These are phyloP conservation scores for Misgurnus anguillicaudatus DNA, from an alignment of 2,113 vertebrate genomes.

Conservation along the genomic window DNA sequence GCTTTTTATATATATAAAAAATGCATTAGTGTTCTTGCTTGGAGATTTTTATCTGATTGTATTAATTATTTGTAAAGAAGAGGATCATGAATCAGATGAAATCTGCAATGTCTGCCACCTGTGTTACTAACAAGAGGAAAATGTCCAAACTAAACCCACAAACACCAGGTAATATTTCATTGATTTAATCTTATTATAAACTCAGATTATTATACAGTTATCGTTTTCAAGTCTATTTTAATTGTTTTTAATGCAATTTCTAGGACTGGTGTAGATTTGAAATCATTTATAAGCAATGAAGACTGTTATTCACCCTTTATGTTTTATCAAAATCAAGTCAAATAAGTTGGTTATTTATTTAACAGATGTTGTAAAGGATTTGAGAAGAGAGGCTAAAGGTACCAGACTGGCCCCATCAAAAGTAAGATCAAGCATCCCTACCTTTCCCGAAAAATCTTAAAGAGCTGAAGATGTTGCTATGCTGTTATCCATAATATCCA, in stretches of 20 bases:
- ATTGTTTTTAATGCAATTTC: too few relatives aligned
- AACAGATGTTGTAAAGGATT: slow-evolving; percentile 40
- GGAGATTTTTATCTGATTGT: not conserved
- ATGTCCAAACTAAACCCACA: slow-evolving; percentile 64
- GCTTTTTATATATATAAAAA: not conserved
- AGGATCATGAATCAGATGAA: slow-evolving; percentile 62
- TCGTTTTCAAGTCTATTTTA: too few relatives aligned
- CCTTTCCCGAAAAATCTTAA: not conserved
- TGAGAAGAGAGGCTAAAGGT: slow-evolving; percentile 42
- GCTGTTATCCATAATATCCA: too few relatives aligned
- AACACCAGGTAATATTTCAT: slow-evolving; percentile 28
- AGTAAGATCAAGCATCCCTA: slow-evolving; percentile 42
- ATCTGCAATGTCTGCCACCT: slow-evolving; percentile 67
- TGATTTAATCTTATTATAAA: not conserved
- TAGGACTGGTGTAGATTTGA: too few relatives aligned
- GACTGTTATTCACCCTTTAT: too few relatives aligned
- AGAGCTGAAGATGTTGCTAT: not conserved
- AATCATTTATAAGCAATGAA: too few relatives aligned
- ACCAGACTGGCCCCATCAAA: slow-evolving; percentile 27
- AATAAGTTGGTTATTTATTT: not conserved
- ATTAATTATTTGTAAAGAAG: slow-evolving; percentile 19
- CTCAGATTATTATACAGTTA: not conserved
- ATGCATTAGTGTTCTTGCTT: not conserved
- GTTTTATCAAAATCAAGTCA: not conserved
- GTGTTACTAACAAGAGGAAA: slow-evolving; percentile 69